These are phyloP conservation scores for Mesocricetus auratus DNA, from an alignment of 2,113 vertebrate species.

Conservation along the genomic window DNA sequence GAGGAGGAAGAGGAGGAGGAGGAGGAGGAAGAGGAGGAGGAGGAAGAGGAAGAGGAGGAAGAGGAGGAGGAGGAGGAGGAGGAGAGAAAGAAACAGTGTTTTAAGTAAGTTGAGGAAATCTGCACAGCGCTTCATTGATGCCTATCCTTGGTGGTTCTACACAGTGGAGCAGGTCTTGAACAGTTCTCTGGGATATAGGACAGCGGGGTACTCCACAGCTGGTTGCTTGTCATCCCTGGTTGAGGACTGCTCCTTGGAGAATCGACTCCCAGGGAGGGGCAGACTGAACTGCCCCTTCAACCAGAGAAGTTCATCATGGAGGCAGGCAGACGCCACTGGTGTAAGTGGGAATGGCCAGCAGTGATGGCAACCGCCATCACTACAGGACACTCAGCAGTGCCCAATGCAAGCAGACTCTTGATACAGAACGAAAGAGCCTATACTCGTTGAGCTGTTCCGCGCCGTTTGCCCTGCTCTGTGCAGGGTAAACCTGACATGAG, in stretches of 20 bases:
- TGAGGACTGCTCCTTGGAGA: neutral
- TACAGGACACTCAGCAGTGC: rapidly evolving
- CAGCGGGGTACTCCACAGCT: neutral
- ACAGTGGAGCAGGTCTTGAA: neutral
- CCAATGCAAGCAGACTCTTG: rapidly evolving
- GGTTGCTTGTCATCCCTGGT: neutral
- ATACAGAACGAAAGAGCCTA: rapidly evolving
- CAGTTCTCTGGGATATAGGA: neutral
- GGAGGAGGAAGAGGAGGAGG: rapidly evolving
- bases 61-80: rapidly evolving
- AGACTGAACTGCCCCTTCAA: neutral
- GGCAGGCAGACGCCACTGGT: neutral
- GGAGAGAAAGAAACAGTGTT: neutral
- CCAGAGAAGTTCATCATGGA: neutral
- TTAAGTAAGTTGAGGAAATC: neutral
- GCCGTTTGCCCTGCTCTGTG: neutral
- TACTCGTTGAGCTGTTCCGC: no score
- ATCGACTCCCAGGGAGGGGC: rapidly evolving
- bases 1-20: neutral
- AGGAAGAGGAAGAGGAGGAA: rapidly evolving
- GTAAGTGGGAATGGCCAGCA: neutral
- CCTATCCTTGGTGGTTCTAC: neutral
- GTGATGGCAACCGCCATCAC: rapidly evolving
- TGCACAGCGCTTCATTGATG: neutral
- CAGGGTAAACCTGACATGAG: neutral